A percentile compares a stretch with the other conserved stretches of the same genome.
These are phyloP conservation scores for cattle (Bos taurus) DNA, from an alignment of 2,113 vertebrate species.

Conservation along the genomic window ARS-UCD2.0 NC_037340.1:43432001-43432500, in stretches of 20 bases:
- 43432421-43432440: not conserved
- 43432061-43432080: not conserved
- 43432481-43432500: not conserved
- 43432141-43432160: not conserved
- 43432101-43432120: not conserved
- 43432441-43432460: not conserved
- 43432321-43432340: not conserved
- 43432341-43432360: not conserved
- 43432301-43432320: not conserved
- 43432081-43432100: not conserved
- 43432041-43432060: not conserved
- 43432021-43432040: not conserved
- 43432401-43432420: not conserved
- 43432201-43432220: not conserved
- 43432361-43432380: not conserved
- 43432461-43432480: rapidly evolving
- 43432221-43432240: not conserved
- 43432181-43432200: not conserved
- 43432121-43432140: not conserved
- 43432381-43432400: not conserved
- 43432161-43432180: not conserved
- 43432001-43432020: not conserved
- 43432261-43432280: not conserved
- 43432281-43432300: not conserved
- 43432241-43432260: not conserved